Evolutionary conservation across 2,888 invertebrate species (phyloP).

Genomic region (Lasioglossum calceatum): DNA sequence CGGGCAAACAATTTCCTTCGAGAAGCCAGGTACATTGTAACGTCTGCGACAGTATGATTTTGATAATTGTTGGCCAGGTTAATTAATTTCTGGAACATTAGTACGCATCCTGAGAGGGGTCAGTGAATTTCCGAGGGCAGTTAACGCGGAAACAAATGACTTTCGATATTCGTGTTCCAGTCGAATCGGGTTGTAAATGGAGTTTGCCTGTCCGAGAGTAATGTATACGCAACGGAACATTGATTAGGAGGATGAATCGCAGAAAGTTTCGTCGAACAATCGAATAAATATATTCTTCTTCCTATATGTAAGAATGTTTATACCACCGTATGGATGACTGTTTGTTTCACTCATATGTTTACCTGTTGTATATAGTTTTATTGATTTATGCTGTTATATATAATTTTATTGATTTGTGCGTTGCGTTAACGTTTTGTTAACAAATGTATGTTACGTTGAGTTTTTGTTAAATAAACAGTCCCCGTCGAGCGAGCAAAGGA

Average conservation of each 20-base stretch:
- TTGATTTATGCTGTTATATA: too few relatives aligned
- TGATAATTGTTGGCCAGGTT: constrained; percentile 37
- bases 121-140: neutral
- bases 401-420: too few relatives aligned
- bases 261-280: neutral
- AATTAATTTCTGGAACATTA: constrained; percentile 36
- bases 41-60: constrained; percentile 26
- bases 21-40: constrained; percentile 13
- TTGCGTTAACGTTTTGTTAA: too few relatives aligned
- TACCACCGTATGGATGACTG: too few relatives aligned
- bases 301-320: too few relatives aligned
- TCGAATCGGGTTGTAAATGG: neutral
- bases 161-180: neutral
- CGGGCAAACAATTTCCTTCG: constrained; percentile 43
- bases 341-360: too few relatives aligned
- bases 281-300: neutral
- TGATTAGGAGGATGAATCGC: neutral
- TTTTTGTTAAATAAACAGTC: too few relatives aligned
- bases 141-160: constrained; percentile 9
- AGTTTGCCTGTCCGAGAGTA: neutral
- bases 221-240: neutral
- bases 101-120: neutral
- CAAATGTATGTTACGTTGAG: too few relatives aligned
- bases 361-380: too few relatives aligned
- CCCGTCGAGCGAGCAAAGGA: too few relatives aligned